These are phyloP conservation scores for Diplazon laetatorius DNA, from an alignment of 2,888 invertebrate species.

Conservation along the genomic window DNA sequence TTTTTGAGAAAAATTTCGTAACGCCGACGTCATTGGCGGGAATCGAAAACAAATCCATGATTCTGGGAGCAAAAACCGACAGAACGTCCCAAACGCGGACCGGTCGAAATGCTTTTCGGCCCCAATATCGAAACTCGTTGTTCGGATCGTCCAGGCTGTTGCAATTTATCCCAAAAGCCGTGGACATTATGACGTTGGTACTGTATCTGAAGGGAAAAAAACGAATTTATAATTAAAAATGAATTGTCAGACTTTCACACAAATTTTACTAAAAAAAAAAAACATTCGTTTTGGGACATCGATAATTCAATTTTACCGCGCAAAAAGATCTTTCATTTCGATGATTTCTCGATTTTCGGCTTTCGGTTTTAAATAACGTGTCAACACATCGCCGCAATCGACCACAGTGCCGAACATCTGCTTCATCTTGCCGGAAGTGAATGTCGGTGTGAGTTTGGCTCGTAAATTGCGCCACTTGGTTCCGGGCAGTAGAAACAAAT, in stretches of 20 bases:
- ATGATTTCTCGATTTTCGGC: conserved; percentile 34
- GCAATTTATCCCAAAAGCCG: conserved; percentile 75
- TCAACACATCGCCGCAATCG: conserved; percentile 71
- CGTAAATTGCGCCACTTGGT: conserved; percentile 78
- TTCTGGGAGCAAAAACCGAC: conserved; percentile 70
- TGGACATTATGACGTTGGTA: conserved; percentile 74
- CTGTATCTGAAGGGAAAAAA: not conserved
- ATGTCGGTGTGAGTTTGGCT: conserved; percentile 78
- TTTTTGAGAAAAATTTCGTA: conserved; percentile 77
- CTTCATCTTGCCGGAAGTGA: conserved; percentile 80
- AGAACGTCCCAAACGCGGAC: conserved; percentile 63
- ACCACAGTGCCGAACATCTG: conserved; percentile 74
- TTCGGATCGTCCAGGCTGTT: conserved; percentile 71
- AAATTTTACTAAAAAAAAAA: no score
- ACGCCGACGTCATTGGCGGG: conserved; percentile 69
- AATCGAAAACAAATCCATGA: conserved; percentile 71
- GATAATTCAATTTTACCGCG: conserved; percentile 63
- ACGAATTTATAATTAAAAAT: not conserved
- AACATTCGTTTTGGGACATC: conserved; percentile 73
- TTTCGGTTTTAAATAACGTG: conserved; percentile 41
- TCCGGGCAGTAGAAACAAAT: conserved; percentile 75
- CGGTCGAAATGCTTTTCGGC: conserved; percentile 70
- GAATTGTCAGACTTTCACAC: no score
- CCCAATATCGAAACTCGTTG: conserved; percentile 74
- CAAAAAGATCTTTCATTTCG: conserved; percentile 69